Conservation (phyloP, 2,888 invertebrate species). For the Corbicula japonica region DNA sequence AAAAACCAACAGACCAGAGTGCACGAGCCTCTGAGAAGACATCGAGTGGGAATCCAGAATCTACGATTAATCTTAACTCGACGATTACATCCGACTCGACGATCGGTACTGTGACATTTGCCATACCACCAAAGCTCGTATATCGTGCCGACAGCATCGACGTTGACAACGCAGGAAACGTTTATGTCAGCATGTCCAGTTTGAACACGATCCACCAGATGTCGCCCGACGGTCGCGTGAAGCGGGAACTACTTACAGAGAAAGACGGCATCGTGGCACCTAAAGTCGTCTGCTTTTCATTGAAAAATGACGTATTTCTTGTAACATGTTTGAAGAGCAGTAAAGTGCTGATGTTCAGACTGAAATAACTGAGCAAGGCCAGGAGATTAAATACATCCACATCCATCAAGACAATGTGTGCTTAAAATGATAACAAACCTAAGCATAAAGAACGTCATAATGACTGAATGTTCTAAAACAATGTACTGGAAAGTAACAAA, state of each 20-base stretch:
- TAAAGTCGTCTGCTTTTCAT: slow-evolving; percentile 58
- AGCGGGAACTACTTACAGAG: slow-evolving; percentile 55
- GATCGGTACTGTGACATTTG: slow-evolving; percentile 29
- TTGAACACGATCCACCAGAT: slow-evolving; percentile 59
- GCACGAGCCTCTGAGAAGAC: neutral
- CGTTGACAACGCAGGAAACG: slow-evolving; percentile 56
- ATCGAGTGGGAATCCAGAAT: slow-evolving; percentile 10
- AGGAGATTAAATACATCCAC: too few species aligned
- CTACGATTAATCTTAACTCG: slow-evolving; percentile 19
- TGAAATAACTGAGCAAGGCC: too few species aligned
- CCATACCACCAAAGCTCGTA: slow-evolving; percentile 45
- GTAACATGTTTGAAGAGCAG: slow-evolving; percentile 60
- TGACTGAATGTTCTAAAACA: too few species aligned
- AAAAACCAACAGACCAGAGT: slow-evolving; percentile 18
- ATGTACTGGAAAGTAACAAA: too few species aligned
- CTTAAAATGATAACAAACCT: too few species aligned
- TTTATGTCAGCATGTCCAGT: slow-evolving; percentile 60
- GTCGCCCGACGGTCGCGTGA: slow-evolving; percentile 59
- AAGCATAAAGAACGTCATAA: too few species aligned
- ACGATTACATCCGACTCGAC: slow-evolving; percentile 50
- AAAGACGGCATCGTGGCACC: slow-evolving; percentile 58
- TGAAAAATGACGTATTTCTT: slow-evolving; percentile 52
- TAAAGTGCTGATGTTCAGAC: slow-evolving; percentile 55
- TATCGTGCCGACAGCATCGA: slow-evolving; percentile 57
- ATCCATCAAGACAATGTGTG: too few species aligned